These are phyloP conservation scores for Otolemur crassicaudatus DNA, from an alignment of 2,797 vertebrate genomes.

Conservation along the genomic window DNA sequence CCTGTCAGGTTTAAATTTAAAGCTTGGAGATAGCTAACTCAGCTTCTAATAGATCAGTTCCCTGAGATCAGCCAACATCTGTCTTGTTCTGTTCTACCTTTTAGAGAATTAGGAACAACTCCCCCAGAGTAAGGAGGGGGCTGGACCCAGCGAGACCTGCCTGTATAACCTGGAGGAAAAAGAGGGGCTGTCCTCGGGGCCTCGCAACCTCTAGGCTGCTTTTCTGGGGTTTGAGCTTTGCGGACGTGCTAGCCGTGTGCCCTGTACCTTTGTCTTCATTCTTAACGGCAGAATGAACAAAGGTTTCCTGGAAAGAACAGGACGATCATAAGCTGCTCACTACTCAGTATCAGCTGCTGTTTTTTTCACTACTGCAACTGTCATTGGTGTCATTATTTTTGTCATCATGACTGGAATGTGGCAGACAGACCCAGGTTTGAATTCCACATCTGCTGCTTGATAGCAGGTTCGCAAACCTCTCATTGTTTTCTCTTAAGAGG, in stretches of 20 bases:
- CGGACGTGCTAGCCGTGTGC: not conserved
- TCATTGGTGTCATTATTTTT: not conserved
- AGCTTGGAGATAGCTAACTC: constrained; percentile 4
- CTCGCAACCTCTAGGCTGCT: not conserved
- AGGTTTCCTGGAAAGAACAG: not conserved
- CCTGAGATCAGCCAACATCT: constrained; percentile 34
- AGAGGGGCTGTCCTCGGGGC: not conserved
- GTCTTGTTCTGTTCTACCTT: constrained; percentile 11
- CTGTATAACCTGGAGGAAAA: not conserved
- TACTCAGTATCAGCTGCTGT: not conserved
- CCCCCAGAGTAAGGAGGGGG: not conserved
- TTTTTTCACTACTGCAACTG: not conserved
- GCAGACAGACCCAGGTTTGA: not conserved
- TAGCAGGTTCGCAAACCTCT: not conserved
- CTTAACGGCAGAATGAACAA: not conserved
- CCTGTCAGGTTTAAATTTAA: constrained; percentile 35
- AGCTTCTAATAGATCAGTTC: constrained; percentile 43
- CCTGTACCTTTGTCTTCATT: not conserved
- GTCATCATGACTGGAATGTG: fast-evolving
- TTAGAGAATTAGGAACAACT: not conserved
- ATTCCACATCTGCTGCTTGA: not conserved
- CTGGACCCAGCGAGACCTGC: not conserved
- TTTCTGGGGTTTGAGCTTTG: not conserved
- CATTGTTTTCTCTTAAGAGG: not conserved
- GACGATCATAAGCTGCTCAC: not conserved